phyloP scores from a whole-genome alignment of 2,797 vertebrate species.

The Gephyroberyx darwinii region DNA sequence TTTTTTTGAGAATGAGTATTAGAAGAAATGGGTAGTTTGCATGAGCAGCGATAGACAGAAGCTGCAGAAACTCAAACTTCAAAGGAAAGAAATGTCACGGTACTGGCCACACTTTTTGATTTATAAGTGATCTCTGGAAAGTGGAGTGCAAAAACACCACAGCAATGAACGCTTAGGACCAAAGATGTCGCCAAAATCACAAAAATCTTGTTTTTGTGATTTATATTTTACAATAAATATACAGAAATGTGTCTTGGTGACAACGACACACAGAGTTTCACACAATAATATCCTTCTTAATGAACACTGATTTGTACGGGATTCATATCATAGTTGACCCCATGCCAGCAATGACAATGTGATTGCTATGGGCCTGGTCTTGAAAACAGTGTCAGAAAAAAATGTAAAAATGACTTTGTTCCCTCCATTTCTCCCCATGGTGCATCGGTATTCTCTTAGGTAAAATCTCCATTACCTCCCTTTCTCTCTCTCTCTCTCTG shows the following conservation, averaged over 20 bases:
- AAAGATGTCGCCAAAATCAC: no score
- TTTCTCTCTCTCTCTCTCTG: conserved; percentile 14
- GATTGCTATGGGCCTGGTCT: background rate
- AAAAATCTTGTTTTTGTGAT: no score
- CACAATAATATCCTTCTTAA: conserved; percentile 9
- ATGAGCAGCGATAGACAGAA: no score
- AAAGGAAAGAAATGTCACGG: no score
- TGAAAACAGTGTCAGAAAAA: conserved; percentile 17
- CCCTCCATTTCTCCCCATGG: conserved; percentile 18
- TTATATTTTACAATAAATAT: no score
- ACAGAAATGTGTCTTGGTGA: background rate
- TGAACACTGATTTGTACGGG: background rate
- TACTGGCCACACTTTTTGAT: background rate
- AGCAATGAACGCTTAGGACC: background rate
- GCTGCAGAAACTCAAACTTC: no score
- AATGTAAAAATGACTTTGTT: conserved; percentile 25
- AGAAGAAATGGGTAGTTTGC: no score
- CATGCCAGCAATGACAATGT: background rate
- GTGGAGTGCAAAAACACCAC: background rate
- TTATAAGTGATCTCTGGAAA: background rate
- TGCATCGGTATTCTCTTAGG: conserved; percentile 23
- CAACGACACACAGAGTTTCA: background rate
- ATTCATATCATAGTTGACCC: conserved; percentile 8
- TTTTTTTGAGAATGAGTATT: no score
- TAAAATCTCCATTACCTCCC: background rate